Evolutionary conservation across 2,113 vertebrate species (phyloP), one percentile per base, ranked within the genome.

Genomic region (Cervus canadensis): DNA sequence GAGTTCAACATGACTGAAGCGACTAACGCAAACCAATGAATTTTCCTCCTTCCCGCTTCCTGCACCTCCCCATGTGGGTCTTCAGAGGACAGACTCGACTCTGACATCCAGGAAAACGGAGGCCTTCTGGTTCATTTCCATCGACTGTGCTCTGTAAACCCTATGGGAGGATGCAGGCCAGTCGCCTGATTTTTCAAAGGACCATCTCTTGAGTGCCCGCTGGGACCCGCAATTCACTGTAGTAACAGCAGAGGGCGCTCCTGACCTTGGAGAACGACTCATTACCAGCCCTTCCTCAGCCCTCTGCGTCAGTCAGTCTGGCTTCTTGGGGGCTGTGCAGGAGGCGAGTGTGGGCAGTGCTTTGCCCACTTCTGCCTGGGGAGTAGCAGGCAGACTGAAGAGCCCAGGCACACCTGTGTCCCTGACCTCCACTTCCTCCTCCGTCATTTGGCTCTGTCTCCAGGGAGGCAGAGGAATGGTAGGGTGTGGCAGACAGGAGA

Each of bases 181-280:
- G 48, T 25, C 0, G 16, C 21, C 10, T 7, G 43, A 43, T 26
- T 6, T 11, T 25, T 74, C 87, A 1, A 25, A 45, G n/a, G 15
- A 30, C 1, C 1, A 5, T 23, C 25, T 9, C 26, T 3, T 3
- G 14, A 21, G 26, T 1, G 0, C 6, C 3, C 33, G 81, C 15
- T 13, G 56, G n/a, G 60, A 15, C 26, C 8, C 2, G 36, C 91
- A 84, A 78, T 94, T 64, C 87, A 21, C 25, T 16, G 0, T 89
- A n/a, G 0, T 0, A 91, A 79, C 98, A 97, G 97, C 88, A 98
- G 98, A 98, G 98, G 98, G 98, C 62, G 91, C 91, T 4, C 94
- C 71, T 89, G 95, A 56, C 89, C 67, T 93, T 94, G 91, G 57
- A 97, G 97, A 97, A 50, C 0, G 36, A 92, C 28, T 25, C 12